A percentile compares a stretch with the other conserved stretches of the same genome.
phyloP scores from a whole-genome alignment of 2,113 vertebrate genomes.

The Ictalurus punctatus region DNA sequence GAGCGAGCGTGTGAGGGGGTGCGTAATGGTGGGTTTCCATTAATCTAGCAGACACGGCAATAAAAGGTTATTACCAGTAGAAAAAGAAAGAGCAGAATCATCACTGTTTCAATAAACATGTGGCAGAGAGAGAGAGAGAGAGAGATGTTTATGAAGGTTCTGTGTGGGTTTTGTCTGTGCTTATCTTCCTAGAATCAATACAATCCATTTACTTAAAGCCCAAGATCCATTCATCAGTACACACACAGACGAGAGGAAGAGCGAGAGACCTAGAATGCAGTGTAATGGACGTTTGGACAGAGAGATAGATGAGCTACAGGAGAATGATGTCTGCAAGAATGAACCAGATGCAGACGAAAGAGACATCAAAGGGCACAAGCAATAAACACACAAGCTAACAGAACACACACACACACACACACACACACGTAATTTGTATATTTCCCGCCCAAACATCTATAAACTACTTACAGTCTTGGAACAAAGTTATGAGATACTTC shows the following conservation, averaged over 20 bases:
- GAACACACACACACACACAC: background rate
- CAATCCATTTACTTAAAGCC: background rate
- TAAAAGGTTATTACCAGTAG: conserved; percentile 38
- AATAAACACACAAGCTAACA: background rate
- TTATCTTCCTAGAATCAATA: conserved; percentile 3
- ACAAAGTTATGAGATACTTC: background rate
- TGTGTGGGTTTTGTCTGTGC: background rate
- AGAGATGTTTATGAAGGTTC: background rate
- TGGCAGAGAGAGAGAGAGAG: background rate
- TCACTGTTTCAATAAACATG: conserved; percentile 19
- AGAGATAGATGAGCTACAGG: background rate
- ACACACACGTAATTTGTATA: background rate
- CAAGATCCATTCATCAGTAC: background rate
- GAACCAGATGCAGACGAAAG: background rate
- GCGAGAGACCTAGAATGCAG: background rate
- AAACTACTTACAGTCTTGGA: background rate
- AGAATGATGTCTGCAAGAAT: background rate
- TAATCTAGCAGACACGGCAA: conserved; percentile 20
- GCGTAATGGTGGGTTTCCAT: conserved; percentile 1
- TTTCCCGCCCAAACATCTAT: background rate
- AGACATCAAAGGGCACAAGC: background rate
- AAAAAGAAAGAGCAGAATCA: conserved; percentile 28
- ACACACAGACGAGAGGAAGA: background rate
- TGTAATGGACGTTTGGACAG: background rate
- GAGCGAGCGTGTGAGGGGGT: background rate